Base-by-base conservation (phyloP, 2,797 vertebrate genomes). In the Hapalemur alaotrensis region DNA sequence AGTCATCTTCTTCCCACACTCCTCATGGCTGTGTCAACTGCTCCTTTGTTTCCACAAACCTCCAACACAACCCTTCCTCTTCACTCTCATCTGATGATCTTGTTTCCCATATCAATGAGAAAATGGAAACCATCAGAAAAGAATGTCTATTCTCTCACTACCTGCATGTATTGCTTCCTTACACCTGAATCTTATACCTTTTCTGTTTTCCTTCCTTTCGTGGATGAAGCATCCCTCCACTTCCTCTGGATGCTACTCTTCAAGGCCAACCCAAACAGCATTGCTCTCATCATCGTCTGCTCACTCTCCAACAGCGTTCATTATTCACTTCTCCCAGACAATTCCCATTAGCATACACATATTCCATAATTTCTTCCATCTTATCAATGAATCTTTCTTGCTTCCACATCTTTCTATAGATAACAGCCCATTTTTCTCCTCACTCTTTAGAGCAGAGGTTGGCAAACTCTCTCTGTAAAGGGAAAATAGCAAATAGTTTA, bases 241-340 rank as follows among this genome's bases (percentile, higher is more conserved):
- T 46, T 63, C 43, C 43, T 63, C 38, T 63, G 41, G 43, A 13
- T 61, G 14, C 1, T 11, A 23, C 8, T 57, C 54, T 46, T 14
- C 81, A 90, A 82, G 30, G 13, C 1, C 15, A 22, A 30, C 38
- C 48, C 35, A 23, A 28, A 30, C 30, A 20, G 35, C 25, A 15
- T 23, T 23, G 22, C 5, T 57, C 20, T 43, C 0, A 4, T 5
- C 12, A 46, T 18, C 52, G 2, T 14, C 12, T 12, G 25, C 20
- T 63, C 12, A 12, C 4, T 79, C 48, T 88, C 54, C 17, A 48
- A 7, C 35, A 50, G 9, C 22, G 1, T 25, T 57, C 11, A 30
- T 46, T 25, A 61, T 18, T 69, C 32, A 38, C n/a, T 32, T 57
- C 4, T 81, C 57, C 65, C 15, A 30, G 5, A 63, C 52, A 82